These are phyloP conservation scores for Benthosema pterotum DNA, from an alignment of 2,797 vertebrate genomes.

Conservation along the genomic window DNA sequence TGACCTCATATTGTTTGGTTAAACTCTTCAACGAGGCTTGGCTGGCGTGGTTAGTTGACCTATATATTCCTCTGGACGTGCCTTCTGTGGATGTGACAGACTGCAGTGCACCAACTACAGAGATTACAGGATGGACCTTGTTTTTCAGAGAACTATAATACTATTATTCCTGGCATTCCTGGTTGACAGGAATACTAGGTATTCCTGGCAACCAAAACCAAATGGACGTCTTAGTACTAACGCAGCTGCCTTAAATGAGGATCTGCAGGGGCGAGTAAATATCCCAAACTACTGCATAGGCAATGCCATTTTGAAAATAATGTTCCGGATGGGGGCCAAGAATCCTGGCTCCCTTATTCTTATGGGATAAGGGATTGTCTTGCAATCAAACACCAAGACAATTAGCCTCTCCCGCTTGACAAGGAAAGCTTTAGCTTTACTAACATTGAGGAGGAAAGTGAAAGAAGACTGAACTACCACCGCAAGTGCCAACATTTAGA, in stretches of 20 bases:
- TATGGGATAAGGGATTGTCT: not conserved
- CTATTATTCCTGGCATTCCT: no score
- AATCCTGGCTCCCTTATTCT: constrained; percentile 14
- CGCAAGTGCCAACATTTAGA: no score
- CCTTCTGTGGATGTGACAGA: not conserved
- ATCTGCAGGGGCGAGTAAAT: constrained; percentile 38
- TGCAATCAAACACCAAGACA: constrained; percentile 17
- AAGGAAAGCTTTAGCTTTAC: no score
- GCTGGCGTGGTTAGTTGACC: constrained; percentile 70
- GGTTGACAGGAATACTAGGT: not conserved
- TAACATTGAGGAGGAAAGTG: no score
- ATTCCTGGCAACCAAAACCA: constrained; percentile 45
- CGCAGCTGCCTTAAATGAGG: constrained; percentile 55
- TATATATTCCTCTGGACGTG: constrained; percentile 47
- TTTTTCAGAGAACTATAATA: constrained; percentile 46
- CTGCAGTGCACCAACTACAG: constrained; percentile 42
- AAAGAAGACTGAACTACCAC: no score
- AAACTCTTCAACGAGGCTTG: constrained; percentile 50
- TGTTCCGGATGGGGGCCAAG: constrained; percentile 24
- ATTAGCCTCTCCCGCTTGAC: no score
- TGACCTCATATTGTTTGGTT: constrained; percentile 76
- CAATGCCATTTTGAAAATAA: constrained; percentile 33
- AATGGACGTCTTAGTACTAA: constrained; percentile 35
- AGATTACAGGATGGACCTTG: constrained; percentile 40
- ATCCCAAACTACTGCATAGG: constrained; percentile 17